Evolutionary conservation across 2,797 vertebrate species (phyloP).

Genomic region (Pangasius djambal): DNA sequence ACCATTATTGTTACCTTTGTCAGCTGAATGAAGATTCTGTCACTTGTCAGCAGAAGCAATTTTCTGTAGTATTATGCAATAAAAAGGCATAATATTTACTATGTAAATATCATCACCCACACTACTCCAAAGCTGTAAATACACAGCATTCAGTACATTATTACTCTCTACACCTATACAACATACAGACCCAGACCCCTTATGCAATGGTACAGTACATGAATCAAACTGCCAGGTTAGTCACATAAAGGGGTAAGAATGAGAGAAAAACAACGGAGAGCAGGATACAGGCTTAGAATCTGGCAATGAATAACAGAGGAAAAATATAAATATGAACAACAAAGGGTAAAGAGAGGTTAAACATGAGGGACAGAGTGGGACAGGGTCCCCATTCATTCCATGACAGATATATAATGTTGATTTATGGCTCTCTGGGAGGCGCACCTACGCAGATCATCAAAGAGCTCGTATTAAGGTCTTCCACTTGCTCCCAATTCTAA

Average conservation of each 20-base stretch:
- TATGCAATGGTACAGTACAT: not conserved
- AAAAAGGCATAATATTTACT: not conserved
- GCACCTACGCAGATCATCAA: not conserved
- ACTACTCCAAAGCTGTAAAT: not conserved
- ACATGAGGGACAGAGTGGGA: not conserved
- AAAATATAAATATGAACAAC: not conserved
- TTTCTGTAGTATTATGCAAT: not conserved
- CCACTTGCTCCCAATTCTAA: constrained; percentile 41
- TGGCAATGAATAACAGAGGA: not conserved
- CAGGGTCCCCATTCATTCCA: not conserved
- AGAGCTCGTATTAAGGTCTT: constrained; percentile 9
- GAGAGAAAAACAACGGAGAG: not conserved
- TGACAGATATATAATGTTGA: constrained; percentile 5
- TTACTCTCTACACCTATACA: constrained; percentile 9
- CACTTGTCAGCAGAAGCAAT: not conserved
- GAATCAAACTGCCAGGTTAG: not conserved
- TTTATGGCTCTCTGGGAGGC: not conserved
- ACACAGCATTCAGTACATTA: not conserved
- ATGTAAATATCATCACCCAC: not conserved
- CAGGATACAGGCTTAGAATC: not conserved
- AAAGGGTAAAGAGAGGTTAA: not conserved
- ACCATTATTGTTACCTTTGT: not conserved
- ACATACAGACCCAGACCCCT: not conserved
- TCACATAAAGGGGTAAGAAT: not conserved
- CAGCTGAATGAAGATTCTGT: constrained; percentile 16